Conservation (phyloP, 2,797 vertebrate species). For the Apogon hyalosoma region DNA sequence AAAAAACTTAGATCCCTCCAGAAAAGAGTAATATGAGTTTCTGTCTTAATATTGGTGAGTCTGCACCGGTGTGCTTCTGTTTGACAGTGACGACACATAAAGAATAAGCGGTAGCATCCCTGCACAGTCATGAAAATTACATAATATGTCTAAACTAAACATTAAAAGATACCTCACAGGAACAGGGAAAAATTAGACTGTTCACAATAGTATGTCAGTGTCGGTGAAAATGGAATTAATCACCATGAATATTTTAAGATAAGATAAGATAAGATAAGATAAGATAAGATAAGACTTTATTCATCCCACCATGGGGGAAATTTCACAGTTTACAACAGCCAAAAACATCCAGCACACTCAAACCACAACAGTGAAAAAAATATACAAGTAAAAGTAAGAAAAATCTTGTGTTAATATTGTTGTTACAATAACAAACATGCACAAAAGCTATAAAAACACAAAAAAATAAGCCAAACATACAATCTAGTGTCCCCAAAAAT, state of each 20-base stretch:
- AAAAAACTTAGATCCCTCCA: too few species aligned
- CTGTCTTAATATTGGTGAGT: not conserved
- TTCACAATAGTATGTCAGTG: not conserved
- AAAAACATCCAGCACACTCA: too few species aligned
- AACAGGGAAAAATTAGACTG: not conserved
- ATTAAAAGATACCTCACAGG: constrained; percentile 1
- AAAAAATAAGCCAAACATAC: constrained; percentile 13
- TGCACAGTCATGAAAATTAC: constrained; percentile 4
- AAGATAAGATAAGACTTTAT: too few species aligned
- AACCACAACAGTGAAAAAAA: too few species aligned
- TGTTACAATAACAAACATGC: constrained; percentile 2
- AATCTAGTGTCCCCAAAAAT: constrained; percentile 7
- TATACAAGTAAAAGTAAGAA: too few species aligned
- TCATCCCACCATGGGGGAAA: too few species aligned
- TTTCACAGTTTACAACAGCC: too few species aligned
- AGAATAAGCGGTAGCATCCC: constrained; percentile 2
- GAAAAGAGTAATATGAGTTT: not conserved
- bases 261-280: too few species aligned
- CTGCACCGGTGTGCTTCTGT: not conserved
- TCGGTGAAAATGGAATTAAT: not conserved
- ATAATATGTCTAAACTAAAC: not conserved
- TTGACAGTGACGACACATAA: constrained; percentile 17
- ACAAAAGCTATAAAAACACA: not conserved
- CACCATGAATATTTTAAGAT: not conserved
- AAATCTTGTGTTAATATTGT: too few species aligned